Evolutionary conservation across 2,113 vertebrate genomes (phyloP).

Genomic region (Chiloscyllium plagiosum): DNA sequence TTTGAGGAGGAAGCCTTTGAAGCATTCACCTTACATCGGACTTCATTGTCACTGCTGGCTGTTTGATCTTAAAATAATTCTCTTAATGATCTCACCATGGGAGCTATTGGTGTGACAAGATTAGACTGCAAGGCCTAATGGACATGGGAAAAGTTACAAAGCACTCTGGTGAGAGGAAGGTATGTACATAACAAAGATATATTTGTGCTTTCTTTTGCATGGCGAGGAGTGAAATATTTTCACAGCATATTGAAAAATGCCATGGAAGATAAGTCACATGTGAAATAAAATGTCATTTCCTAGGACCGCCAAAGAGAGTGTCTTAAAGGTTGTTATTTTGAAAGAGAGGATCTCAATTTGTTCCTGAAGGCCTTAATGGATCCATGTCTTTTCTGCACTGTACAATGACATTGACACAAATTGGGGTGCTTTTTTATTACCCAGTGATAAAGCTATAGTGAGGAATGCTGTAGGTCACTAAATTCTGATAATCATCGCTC

Average conservation of each 20-base stretch:
- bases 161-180: conserved; percentile 54
- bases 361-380: not conserved
- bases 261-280: not conserved
- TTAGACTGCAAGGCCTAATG: conserved; percentile 97
- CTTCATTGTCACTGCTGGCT: conserved; percentile 94
- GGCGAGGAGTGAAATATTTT: conserved; percentile 42
- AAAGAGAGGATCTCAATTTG: not conserved
- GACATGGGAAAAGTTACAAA: conserved; percentile 86
- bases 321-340: conserved; percentile 32
- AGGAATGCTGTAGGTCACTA: conserved; percentile 40
- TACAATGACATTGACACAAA: conserved; percentile 32
- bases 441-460: conserved; percentile 37
- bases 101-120: conserved; percentile 94
- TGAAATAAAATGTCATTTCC: conserved; percentile 23
- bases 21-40: conserved; percentile 97
- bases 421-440: conserved; percentile 30
- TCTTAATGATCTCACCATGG: conserved; percentile 99
- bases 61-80: conserved; percentile 99
- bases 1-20: conserved; percentile 81
- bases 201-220: conserved; percentile 45
- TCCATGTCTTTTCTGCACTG: conserved; percentile 22
- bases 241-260: not conserved
- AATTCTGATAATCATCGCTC: conserved; percentile 70
- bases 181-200: conserved; percentile 51
- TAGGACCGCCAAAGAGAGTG: not conserved